Base-by-base conservation (phyloP, 2,888 invertebrate species). In the Sminthurinus aureus region DNA sequence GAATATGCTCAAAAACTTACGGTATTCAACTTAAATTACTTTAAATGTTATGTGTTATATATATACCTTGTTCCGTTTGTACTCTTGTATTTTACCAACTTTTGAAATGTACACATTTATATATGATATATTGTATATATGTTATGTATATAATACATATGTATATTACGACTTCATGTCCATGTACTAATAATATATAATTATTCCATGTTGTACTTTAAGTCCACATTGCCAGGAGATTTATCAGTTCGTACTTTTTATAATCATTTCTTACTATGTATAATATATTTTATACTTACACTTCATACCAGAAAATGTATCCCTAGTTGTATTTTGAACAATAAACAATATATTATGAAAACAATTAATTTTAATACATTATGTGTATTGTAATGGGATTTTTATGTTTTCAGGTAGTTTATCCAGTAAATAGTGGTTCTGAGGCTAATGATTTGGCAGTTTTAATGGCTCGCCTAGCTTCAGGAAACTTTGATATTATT, bases 391-490 rank as follows among this genome's bases (percentile, higher is more conserved):
- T 75, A 24, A 13, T 26, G 75, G 6, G 38, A 38, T 12, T 12
- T 75, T 75, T 73, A 26, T 26, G 11, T 74, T 58, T 69, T 22
- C 90, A 96, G 96, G 95, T 96, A 50, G 95, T 96, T 1, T 98
- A 97, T 90, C 93, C 98, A 89, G 96, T 97, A 0, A 99, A 99
- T 91, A 98, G 98, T 89, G 99, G 99, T 0, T 96, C 97, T 8
- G 99, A 99, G 91, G 98, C 99, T 0, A 99, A 98, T 89, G 99
- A 99, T 90, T 91, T 99, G 84, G 99, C 99, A 0, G 92, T 96
- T 87, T 90, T 97, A 52, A 92, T 99, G 91, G 95, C 98, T 0
- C 93, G 98, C 88, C 91, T 96, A 0, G 93, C 97, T 90, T 98
- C 98, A 0, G 94, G 94, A 0, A 94, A 95, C 89, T 94, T 93